Conservation (phyloP, 2,888 invertebrate species). For the Neoscelio sp. region DNA sequence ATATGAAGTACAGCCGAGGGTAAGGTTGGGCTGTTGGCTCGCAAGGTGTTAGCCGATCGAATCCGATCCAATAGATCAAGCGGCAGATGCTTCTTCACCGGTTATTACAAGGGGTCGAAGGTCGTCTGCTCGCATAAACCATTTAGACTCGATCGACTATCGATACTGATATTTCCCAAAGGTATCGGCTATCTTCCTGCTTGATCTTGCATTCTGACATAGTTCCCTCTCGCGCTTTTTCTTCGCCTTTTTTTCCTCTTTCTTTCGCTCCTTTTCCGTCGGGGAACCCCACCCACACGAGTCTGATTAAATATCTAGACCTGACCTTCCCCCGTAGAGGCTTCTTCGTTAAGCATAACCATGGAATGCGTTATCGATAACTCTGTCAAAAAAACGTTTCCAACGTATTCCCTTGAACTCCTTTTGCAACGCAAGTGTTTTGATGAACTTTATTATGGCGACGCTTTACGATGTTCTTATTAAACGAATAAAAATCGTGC, state of each 20-base stretch:
- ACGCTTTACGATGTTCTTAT: constrained; percentile 17
- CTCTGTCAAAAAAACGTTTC: constrained; percentile 21
- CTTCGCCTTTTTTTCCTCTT: constrained; percentile 33
- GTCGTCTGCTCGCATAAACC: constrained; percentile 82
- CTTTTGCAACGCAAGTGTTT: constrained; percentile 48
- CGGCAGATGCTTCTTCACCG: constrained; percentile 79
- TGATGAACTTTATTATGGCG: constrained; percentile 47
- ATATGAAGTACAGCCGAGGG: constrained; percentile 56
- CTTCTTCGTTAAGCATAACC: constrained; percentile 64
- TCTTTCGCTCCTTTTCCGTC: constrained; percentile 57
- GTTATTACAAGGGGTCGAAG: constrained; percentile 81
- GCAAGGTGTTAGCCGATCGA: constrained; percentile 80
- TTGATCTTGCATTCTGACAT: constrained; percentile 76
- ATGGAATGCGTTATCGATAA: constrained; percentile 51
- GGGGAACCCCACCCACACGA: constrained; percentile 76
- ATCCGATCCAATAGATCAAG: constrained; percentile 79
- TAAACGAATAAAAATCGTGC: constrained; percentile 12
- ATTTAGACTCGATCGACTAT: constrained; percentile 81
- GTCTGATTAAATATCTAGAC: constrained; percentile 78
- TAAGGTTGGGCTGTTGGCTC: constrained; percentile 71
- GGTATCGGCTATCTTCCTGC: constrained; percentile 77
- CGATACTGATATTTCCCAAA: constrained; percentile 82
- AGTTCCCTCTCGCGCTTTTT: constrained; percentile 46
- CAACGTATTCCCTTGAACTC: constrained; percentile 58
- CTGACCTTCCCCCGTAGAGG: constrained; percentile 66